Evolutionary conservation across 2,888 invertebrate genomes (phyloP), one percentile per base, ranked within the genome.

Genomic region (Aleiodes leptofemur): DNA sequence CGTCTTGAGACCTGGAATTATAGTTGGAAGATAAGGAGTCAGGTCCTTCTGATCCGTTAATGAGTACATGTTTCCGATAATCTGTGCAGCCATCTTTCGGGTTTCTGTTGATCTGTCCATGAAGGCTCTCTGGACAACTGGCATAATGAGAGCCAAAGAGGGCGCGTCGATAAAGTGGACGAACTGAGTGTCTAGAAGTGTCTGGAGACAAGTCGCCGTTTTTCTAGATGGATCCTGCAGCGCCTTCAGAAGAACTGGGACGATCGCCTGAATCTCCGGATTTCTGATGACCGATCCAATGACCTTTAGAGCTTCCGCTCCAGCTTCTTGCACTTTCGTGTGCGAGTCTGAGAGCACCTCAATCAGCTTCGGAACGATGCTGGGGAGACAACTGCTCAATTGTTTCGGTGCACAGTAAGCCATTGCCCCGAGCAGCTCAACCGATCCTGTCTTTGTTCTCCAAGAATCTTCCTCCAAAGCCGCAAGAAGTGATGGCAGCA

Each of bases 161-260:
- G 99, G 98, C 3, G 99, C 98, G 90, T 99, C 99, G 85, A 99
- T 98, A 90, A 99, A 98, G 90, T 99, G 99, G 57, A 99, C 98
- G 91, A 99, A 99, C 90, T 98, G 96, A 0, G 97, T 97, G 90
- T 97, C 96, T n/a, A 97, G 90, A 34, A 99, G 91, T 0, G 96
- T 97, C 88, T 97, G 96, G n/a, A 99, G 92, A 86, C 98, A 98
- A 0, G 93, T 93, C 0, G 97, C 96, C 0, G 99, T 99, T 90
- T 97, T 97, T 88, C 96, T 95, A 0, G 98, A 96, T 2, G 99
- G 99, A 91, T 99, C 98, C 90, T 98, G 98, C 0, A 99, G 91
- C 0, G 98, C 98, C 85, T 95, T 95, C 68, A 98, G 91, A 11
- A 98, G 91, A 3, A 96, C 94, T 0, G 96, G 96, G 9, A 96